These are phyloP conservation scores for Solen grandis DNA, from an alignment of 1,140 invertebrate genomes.

Conservation along the genomic window DNA sequence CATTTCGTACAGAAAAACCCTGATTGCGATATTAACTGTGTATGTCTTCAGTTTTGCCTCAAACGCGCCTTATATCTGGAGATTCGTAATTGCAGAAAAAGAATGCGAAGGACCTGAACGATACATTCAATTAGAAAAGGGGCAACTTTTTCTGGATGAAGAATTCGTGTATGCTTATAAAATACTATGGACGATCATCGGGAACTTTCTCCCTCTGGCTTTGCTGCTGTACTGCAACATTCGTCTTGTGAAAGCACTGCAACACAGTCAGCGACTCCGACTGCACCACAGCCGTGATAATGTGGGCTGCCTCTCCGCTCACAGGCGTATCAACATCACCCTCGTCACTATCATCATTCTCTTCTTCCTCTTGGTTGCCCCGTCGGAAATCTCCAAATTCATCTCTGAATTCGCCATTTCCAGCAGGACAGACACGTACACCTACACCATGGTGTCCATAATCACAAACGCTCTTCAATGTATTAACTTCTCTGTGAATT, in stretches of 20 bases:
- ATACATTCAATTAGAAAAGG: slow-evolving; percentile 14
- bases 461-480: slow-evolving; percentile 66
- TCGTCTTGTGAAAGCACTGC: slow-evolving; percentile 65
- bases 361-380: slow-evolving; percentile 73
- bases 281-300: slow-evolving; percentile 64
- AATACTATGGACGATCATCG: slow-evolving; percentile 71
- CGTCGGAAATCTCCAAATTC: slow-evolving; percentile 73
- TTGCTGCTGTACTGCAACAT: slow-evolving; percentile 72
- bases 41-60: slow-evolving; percentile 63
- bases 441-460: slow-evolving; percentile 55
- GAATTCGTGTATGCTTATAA: slow-evolving; percentile 68
- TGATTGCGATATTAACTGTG: slow-evolving; percentile 60
- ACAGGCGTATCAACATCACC: slow-evolving; percentile 71
- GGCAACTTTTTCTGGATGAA: slow-evolving; percentile 43
- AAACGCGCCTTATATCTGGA: slow-evolving; percentile 69
- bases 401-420: slow-evolving; percentile 62
- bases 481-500: slow-evolving; percentile 70
- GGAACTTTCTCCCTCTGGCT: slow-evolving; percentile 72
- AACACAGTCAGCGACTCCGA: slow-evolving; percentile 60
- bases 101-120: slow-evolving; percentile 2
- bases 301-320: slow-evolving; percentile 58
- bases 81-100: slow-evolving; percentile 48
- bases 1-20: slow-evolving; percentile 64
- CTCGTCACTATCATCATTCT: slow-evolving; percentile 73
- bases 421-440: not conserved